A percentile compares a stretch with the other conserved stretches of the same genome.
These are phyloP conservation scores for Trialeurodes vaporariorum DNA, from an alignment of 1,140 invertebrate genomes.

Conservation along the genomic window DNA sequence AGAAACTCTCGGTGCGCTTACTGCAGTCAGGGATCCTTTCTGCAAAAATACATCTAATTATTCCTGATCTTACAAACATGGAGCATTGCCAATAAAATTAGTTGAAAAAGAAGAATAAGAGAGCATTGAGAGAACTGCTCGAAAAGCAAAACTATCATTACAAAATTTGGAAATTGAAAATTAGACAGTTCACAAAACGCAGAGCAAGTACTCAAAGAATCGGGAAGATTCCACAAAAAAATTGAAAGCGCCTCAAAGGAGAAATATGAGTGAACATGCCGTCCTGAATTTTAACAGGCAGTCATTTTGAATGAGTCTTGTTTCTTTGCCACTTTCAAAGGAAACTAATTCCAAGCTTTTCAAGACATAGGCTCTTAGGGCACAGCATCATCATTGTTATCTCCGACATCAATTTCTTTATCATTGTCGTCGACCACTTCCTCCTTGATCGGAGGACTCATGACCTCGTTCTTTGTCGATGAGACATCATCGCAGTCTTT, in stretches of 20 bases:
- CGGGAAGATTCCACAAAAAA: neutral
- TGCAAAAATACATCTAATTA: too few relatives aligned
- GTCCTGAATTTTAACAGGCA: too few relatives aligned
- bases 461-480: neutral
- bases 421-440: neutral
- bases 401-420: neutral
- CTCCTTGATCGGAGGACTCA: neutral
- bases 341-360: neutral
- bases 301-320: too few relatives aligned
- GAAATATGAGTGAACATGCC: neutral
- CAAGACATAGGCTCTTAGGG: neutral
- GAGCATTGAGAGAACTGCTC: too few relatives aligned
- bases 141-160: too few relatives aligned
- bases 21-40: too few relatives aligned
- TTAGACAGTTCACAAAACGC: neutral
- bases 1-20: too few relatives aligned
- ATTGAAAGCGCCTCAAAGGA: neutral
- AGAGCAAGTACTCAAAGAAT: neutral
- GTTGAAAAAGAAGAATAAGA: too few relatives aligned
- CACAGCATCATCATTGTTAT: neutral
- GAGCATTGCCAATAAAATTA: too few relatives aligned
- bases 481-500: neutral
- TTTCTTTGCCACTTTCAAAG: neutral
- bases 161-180: too few relatives aligned
- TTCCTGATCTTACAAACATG: too few relatives aligned